These are phyloP conservation scores for Calvadosia cruxmelitensis DNA, from an alignment of 30 jellyfish, hydroid and myxozoan genomes.

Conservation along the genomic window DNA sequence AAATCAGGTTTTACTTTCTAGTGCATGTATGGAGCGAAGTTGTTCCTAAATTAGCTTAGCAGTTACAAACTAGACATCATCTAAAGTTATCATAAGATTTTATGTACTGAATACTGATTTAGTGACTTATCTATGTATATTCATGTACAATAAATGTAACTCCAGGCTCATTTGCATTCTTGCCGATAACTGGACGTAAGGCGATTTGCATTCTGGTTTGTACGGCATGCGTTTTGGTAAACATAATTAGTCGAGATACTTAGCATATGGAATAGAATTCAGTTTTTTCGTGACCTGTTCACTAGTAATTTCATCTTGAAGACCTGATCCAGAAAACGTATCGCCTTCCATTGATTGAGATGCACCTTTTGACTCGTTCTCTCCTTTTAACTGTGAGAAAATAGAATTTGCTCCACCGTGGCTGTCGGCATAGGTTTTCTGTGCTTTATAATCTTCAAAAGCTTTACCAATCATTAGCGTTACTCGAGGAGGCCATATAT, in stretches of 20 bases:
- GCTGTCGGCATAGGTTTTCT: background rate
- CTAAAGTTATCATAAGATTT: too few relatives aligned
- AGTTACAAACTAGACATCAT: too few relatives aligned
- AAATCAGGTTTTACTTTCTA: too few relatives aligned
- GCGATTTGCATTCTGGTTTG: too few relatives aligned
- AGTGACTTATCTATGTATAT: too few relatives aligned
- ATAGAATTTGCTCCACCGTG: background rate
- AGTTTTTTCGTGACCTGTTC: slow-evolving; percentile 31
- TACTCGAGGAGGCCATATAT: slow-evolving; percentile 1
- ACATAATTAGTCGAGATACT: slow-evolving; percentile 3
- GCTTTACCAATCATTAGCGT: background rate
- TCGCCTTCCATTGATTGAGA: background rate
- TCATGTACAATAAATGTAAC: too few relatives aligned
- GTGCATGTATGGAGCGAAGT: too few relatives aligned
- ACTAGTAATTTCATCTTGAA: background rate
- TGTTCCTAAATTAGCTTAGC: too few relatives aligned
- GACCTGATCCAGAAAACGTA: background rate
- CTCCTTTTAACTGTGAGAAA: background rate
- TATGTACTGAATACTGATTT: too few relatives aligned
- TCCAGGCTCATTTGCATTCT: too few relatives aligned
- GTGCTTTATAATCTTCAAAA: background rate
- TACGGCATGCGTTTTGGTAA: too few relatives aligned
- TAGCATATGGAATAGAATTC: slow-evolving; percentile 36
- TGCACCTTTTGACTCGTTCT: background rate
- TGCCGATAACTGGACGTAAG: too few relatives aligned